Evolutionary conservation across 2,888 invertebrate species (phyloP).

Genomic region (Mimas tiliae): DNA sequence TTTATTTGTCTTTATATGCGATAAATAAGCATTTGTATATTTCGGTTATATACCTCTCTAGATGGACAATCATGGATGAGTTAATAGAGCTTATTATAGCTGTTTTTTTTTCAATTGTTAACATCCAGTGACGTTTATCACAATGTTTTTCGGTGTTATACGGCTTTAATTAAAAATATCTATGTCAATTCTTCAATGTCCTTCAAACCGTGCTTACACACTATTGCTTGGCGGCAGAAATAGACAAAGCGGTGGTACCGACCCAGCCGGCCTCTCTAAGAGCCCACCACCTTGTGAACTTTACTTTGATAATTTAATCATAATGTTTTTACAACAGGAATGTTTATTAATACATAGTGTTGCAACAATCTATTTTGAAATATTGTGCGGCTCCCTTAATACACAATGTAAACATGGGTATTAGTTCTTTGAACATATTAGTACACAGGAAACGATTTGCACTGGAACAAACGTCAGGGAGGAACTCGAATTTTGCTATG

Average conservation of each 20-base stretch:
- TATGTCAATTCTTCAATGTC: too few relatives aligned
- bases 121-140: too few relatives aligned
- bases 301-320: slow-evolving; percentile 1
- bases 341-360: neutral
- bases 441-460: slow-evolving; percentile 19
- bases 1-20: neutral
- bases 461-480: neutral
- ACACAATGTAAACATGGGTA: slow-evolving; percentile 16
- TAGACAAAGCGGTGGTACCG: too few relatives aligned
- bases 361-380: slow-evolving; percentile 16
- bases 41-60: neutral
- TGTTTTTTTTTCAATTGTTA: too few relatives aligned
- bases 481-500: neutral
- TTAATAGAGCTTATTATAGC: too few relatives aligned
- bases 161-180: too few relatives aligned
- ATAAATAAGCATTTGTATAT: neutral
- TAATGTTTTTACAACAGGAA: slow-evolving; percentile 9
- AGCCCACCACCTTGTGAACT: too few relatives aligned
- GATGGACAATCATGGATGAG: too few relatives aligned
- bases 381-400: neutral
- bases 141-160: too few relatives aligned
- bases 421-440: slow-evolving; percentile 18
- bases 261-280: too few relatives aligned
- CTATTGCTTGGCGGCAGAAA: too few relatives aligned
- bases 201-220: too few relatives aligned